Base-by-base conservation (phyloP, 2,888 invertebrate species). In the Leucozona laternaria region DNA sequence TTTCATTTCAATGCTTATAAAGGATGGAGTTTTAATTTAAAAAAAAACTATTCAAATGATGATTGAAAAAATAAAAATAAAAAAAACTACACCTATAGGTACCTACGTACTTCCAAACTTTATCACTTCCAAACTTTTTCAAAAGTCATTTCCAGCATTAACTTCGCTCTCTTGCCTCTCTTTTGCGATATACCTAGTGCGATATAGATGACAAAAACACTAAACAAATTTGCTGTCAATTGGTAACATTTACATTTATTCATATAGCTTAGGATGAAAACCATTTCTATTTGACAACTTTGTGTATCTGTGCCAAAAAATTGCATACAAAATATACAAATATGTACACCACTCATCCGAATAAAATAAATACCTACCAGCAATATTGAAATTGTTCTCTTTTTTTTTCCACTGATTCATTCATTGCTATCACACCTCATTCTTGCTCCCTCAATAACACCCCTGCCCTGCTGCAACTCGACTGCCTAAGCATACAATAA, bases 251-350 rank as follows among this genome's bases (percentile, higher is more conserved):
- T 79, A 81, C 81, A 81, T 82, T 79, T 66, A 55, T 68, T 62
- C 62, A 43, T 43, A 43, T 62, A 60, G 79, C 85, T 85, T 83
- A 82, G 77, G 53, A 84, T 48, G 80, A 76, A 88, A 89, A 84
- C 86, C 73, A 88, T 88, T 88, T 82, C n/a, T 88, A 88, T 88
- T 88, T 88, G 88, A 87, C 86, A 84, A 83, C 77, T 86, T 89
- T 80, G 79, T 73, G 68, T 89, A 88, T 89, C 84, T 88, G 81
- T 72, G 73, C 88, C 82, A 82, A 73, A 58, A 57, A 70, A 66
- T 66, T 66, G 48, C 62, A 72, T 68, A 68, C 64, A 80, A 85
- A 85, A 77, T 62, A 55, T 62, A 60, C 75, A 75, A 40, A 40
- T 25, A n/a, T n/a, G n/a, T n/a, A 22, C 45, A 25, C 40, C 50